Evolutionary conservation across 2,797 vertebrate species (phyloP), one percentile per base, ranked within the genome.

Genomic region (Ispidina picta): DNA sequence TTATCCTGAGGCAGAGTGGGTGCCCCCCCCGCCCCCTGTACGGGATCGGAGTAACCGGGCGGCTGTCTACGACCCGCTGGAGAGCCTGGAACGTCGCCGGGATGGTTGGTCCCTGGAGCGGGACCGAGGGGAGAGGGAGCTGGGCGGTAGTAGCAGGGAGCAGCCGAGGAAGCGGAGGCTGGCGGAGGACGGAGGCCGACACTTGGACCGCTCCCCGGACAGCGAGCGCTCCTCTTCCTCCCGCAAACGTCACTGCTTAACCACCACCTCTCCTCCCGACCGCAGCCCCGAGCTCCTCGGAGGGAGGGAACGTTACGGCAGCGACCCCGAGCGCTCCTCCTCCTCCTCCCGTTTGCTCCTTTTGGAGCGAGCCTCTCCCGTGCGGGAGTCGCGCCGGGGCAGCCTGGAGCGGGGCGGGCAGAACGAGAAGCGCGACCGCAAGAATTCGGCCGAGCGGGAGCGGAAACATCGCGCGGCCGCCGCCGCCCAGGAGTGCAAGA

Each of bases 31-130:
- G 2, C 98, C 99, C n/a, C 98, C 98, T 43, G 97, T 99, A 28
- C 98, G 99, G 56, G 99, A 99, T 66, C 96, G 99, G 72, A 98
- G 98, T 86, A 97, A 97, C 18, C 98, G 99, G 41, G 98, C 98
- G 19, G 94, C 97, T 75, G 98, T 98, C 20, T 99, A 99, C 29
- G 99, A 99, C 89, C 97, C 99, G 4, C 96, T 99, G 72, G 99
- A 99, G 89, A 98, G 98, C 94, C 95, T 99, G 80, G 99, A 99
- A 74, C 98, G 99, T 26, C 98, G 99, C 63, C 97, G 98, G 78
- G 99, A 99, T 54, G 98, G 98, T 51, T 99, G 99, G 99, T 99
- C 99, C 82, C 94, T 99, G 96, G 99, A 99, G 91, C 96, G 98
- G 89, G 99, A 98, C 83, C 97, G 98, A 29, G 97, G 97, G 90